These are phyloP conservation scores for Ophonus ardosiacus DNA, from an alignment of 2,888 invertebrate genomes.

Conservation along the genomic window DNA sequence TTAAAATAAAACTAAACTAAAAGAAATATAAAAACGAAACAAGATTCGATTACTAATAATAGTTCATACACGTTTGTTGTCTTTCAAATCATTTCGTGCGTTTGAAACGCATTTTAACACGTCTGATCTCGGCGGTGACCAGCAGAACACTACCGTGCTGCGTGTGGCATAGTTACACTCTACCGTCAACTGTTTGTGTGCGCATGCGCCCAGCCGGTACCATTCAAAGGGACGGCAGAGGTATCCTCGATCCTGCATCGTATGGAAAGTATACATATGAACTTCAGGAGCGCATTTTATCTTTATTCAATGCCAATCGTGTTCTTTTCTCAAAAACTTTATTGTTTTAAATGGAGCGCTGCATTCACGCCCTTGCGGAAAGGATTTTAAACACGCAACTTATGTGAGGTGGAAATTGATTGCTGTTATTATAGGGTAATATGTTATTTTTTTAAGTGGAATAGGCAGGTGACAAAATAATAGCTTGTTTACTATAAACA, in stretches of 20 bases:
- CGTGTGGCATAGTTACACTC: conserved; percentile 17
- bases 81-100: conserved; percentile 25
- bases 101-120: conserved; percentile 21
- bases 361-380: background rate
- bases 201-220: conserved; percentile 11
- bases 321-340: conserved; percentile 51
- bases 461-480: background rate
- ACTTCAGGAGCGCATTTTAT: conserved; percentile 52
- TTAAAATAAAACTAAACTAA: conserved; percentile 34
- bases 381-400: background rate
- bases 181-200: conserved; percentile 24
- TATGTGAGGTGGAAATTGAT: conserved; percentile 3
- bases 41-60: background rate
- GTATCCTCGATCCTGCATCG: conserved; percentile 5
- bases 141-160: conserved; percentile 34
- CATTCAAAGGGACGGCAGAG: background rate
- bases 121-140: background rate
- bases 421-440: conserved; percentile 22
- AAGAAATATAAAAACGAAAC: conserved; percentile 28
- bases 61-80: conserved; percentile 11
- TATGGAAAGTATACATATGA: conserved; percentile 36
- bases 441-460: conserved; percentile 1
- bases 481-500: background rate
- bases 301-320: conserved; percentile 58
- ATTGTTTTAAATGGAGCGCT: conserved; percentile 52